Evolutionary conservation across 2,113 vertebrate species (phyloP).

Genomic region (Corvus moneduloides): DNA sequence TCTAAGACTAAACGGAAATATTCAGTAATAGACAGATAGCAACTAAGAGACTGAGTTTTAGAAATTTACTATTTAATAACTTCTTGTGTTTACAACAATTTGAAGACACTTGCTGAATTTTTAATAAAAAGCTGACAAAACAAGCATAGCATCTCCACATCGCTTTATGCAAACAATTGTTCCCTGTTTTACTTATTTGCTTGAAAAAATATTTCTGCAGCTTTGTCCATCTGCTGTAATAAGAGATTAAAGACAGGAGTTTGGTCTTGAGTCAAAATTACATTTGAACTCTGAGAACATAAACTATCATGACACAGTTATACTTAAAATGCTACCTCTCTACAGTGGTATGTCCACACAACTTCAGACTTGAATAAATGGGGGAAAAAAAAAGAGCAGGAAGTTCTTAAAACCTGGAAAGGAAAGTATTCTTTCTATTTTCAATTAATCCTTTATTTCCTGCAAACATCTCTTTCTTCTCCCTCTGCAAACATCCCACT

Average conservation of each 20-base stretch:
- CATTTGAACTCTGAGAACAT: background rate
- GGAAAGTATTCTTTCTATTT: background rate
- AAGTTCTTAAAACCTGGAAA: background rate
- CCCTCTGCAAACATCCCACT: background rate
- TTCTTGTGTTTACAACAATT: background rate
- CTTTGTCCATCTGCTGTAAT: background rate
- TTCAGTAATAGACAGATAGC: background rate
- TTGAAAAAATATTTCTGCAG: background rate
- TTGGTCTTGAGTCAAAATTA: background rate
- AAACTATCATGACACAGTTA: background rate
- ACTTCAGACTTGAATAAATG: background rate
- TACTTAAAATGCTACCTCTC: background rate
- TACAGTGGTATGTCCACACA: background rate
- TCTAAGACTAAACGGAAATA: background rate
- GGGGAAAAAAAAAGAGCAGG: background rate
- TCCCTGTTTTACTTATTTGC: background rate
- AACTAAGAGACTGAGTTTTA: background rate
- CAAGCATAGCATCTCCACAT: background rate
- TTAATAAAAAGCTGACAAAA: conserved; percentile 22
- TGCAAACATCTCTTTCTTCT: background rate
- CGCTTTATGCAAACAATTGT: background rate
- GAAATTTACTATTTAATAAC: conserved; percentile 13
- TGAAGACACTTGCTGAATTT: conserved; percentile 22
- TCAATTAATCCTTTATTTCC: background rate
- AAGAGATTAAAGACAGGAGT: background rate